These are phyloP conservation scores for Porites lutea DNA, from an alignment of 64 coral and sea anemone genomes.

Conservation along the genomic window DNA sequence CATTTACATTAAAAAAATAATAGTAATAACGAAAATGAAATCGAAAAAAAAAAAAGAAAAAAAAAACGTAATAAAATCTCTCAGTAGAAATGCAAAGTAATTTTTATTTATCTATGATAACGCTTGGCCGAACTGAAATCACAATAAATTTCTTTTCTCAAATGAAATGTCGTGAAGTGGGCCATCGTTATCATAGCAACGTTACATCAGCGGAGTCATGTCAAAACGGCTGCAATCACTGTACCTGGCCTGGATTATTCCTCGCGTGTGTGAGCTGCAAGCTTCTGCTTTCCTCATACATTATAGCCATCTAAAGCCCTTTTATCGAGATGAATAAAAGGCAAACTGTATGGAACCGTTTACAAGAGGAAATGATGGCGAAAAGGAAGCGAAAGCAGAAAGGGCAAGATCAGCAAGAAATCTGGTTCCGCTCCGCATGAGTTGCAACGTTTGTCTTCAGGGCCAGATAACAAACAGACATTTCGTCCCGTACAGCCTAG, in stretches of 20 bases:
- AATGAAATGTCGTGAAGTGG: not conserved
- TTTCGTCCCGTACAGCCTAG: conserved; percentile 53
- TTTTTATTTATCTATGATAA: conserved; percentile 33
- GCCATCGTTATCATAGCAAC: conserved; percentile 22
- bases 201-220: conserved; percentile 10
- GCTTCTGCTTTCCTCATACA: no score
- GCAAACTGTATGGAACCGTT: conserved; percentile 41
- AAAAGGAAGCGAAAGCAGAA: conserved; percentile 21
- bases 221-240: not conserved
- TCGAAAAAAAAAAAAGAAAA: not conserved
- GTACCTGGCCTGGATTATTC: no score
- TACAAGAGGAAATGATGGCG: conserved; percentile 44
- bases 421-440: conserved; percentile 13
- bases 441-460: conserved; percentile 62
- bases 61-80: not conserved
- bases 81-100: conserved; percentile 2
- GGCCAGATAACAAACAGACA: conserved; percentile 78
- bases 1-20: not conserved
- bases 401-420: no score
- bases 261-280: no score
- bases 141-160: no score
- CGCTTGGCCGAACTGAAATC: conserved; percentile 4
- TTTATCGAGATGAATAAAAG: conserved; percentile 7
- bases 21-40: not conserved
- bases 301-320: no score